Base-by-base conservation (phyloP, 1,140 invertebrate genomes). In the Oreohelix idahoensis region DNA sequence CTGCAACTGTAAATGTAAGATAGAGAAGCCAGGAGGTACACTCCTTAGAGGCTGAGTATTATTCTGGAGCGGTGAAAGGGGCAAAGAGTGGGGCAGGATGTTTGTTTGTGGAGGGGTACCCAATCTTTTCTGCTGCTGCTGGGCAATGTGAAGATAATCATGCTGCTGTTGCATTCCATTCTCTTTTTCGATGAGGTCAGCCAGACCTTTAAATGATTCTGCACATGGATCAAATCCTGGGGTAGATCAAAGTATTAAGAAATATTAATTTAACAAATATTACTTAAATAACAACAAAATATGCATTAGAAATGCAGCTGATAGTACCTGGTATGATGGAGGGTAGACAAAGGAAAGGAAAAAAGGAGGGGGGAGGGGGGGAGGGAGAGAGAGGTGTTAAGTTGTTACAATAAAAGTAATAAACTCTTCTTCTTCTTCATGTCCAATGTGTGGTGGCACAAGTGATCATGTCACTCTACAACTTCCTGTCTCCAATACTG, bases 181-280 rank as follows among this genome's bases (percentile, higher is more conserved):
- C 77, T 93, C 96, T 86, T 96, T 96, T 92, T 98, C 97, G 94
- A 99, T 96, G 87, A 98, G 94, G 93, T 98, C 97, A 15, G 97
- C 97, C 49, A 98, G 93, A n/a, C 95, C 97, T 92, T 98, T 98
- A 90, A 98, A 96, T 73, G 97, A 98, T 93, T 98, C 97, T 91
- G 97, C 96, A 93, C 98, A 98, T 69, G 97, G 97, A 94, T 98
- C 97, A 90, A 98, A 98, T 88, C 97, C 97, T 90, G 84, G 53
- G 88, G 79, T 66, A 73, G 74, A 58, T 58, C 53, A 58, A 15
- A 58, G 20, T 58, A 49, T 49, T n/a, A n/a, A n/a, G n/a, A n/a
- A n/a, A 49, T 49, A 17, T 11, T 11, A 11, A 17, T 49, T 49
- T 49, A 49, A 49, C 17, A 49, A 49, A 11, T 8, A 17, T 49